Base-by-base conservation (phyloP, 2,113 vertebrate species). In the Plectropomus leopardus region DNA sequence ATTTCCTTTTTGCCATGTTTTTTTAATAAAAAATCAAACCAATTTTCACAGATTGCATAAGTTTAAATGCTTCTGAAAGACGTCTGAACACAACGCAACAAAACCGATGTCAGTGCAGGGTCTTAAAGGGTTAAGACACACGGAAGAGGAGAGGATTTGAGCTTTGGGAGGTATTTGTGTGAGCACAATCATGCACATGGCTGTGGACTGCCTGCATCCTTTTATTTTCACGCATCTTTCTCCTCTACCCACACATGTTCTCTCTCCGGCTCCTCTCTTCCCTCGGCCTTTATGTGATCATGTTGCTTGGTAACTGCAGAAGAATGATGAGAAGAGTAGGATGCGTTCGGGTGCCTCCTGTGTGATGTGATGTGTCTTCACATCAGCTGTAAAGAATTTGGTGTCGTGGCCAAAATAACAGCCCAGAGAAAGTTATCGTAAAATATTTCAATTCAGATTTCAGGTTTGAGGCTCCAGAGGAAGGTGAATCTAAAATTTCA, bases 271-370 rank as follows among this genome's bases (percentile, higher is more conserved):
- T 85, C 73, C 82, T 72, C 84, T 82, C 79, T 88, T 84, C 80
- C 47, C 78, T 86, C 75, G 9, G 78, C 73, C 84, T 89, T 86
- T 80, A 87, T 83, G 83, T 19, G 82, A 90, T 92, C 86, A 92
- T 86, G 93, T 94, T 93, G 93, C 93, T 80, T 93, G 87, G 93
- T 92, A 94, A 94, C 93, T 84, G 89, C 83, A 79, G 78, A 87
- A 88, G 89, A 89, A 78, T 78, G 85, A 92, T 87, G 89, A 88
- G 83, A 85, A 82, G 88, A 84, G 87, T 87, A 80, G 87, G 85
- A 92, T 85, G 85, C 80, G 82, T 89, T 86, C 14, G 36, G 83
- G 85, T 51, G 78, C 80, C 80, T 87, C 87, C 76, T 57, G 60
- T 68, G 79, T 69, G 75, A 85, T 88, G 65, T 57, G 84, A 84